Base-by-base conservation (phyloP, 2,113 vertebrate genomes). In the Garra rufa region DNA sequence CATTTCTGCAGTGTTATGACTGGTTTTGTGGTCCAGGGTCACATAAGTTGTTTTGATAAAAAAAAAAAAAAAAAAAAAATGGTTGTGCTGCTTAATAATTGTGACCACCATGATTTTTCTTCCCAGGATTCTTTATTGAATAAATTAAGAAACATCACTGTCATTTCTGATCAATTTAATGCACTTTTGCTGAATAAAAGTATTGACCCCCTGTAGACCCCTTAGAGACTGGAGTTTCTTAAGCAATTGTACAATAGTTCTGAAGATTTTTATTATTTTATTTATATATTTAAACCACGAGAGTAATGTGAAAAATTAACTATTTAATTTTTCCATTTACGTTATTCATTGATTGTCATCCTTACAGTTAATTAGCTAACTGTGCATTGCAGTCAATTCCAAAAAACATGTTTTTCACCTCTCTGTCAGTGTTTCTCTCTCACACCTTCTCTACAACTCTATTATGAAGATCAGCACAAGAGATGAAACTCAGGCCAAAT, bases 401-500 rank as follows among this genome's bases (percentile, higher is more conserved):
- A 24, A 19, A n/a, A 48, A 10, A 41, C 24, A 28, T 50, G 4
- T 17, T 46, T 73, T 48, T 9, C 14, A 48, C 2, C 28, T 21
- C 6, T 24, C 76, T 79, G 11, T 28, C 52, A 17, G 1, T 15
- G n/a, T 55, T 52, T 24, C 4, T 63, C n/a, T n/a, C 15, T 61
- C 38, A 24, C 76, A 50, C 17, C 19, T 34, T 69, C 26, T n/a
- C 26, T 65, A 13, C 6, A 14, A 17, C 24, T 80, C 59, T 14
- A 67, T 67, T 48, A n/a, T 82, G 63, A 80, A 24, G 75, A 44
- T 57, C 69, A 78, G 61, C 24, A 77, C 50, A 77, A 55, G 82
- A 70, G 85, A 84, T 85, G 74, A 84, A 85, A 74, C 73, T 79
- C n/a, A n/a, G 59, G 67, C 82, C 67, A 82, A 77, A 81, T 76